Conservation (phyloP, 2,113 vertebrate genomes). For the Trematomus loennbergii region DNA sequence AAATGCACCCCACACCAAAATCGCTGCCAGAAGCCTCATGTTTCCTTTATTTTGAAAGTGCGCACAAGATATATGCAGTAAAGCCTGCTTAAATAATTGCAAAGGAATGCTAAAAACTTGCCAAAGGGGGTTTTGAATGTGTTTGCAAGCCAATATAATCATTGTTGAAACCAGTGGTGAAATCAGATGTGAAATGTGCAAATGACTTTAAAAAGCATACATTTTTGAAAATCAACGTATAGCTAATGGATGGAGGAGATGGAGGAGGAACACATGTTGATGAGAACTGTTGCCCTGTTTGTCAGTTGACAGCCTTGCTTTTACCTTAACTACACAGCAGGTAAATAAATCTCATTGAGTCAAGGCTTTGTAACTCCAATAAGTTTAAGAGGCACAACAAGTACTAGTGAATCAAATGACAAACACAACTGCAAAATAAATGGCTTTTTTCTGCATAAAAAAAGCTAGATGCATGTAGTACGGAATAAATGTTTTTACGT, state of each 20-base stretch:
- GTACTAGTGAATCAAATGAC: slow-evolving; percentile 84
- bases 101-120: slow-evolving; percentile 67
- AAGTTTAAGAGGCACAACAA: slow-evolving; percentile 85
- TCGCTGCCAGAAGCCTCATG: slow-evolving; percentile 52
- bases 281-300: slow-evolving; percentile 80
- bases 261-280: slow-evolving; percentile 79
- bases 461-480: slow-evolving; percentile 69
- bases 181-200: slow-evolving; percentile 82
- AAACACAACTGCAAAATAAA: slow-evolving; percentile 80
- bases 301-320: slow-evolving; percentile 84
- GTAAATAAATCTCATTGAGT: slow-evolving; percentile 78
- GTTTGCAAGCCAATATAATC: slow-evolving; percentile 74
- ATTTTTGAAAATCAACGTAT: slow-evolving; percentile 76
- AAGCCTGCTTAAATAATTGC: slow-evolving; percentile 70
- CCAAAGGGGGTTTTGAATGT: slow-evolving; percentile 48
- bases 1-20: slow-evolving; percentile 46
- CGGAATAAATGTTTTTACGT: slow-evolving; percentile 78
- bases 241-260: slow-evolving; percentile 83
- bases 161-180: slow-evolving; percentile 68
- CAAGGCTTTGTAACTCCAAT: slow-evolving; percentile 81
- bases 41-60: slow-evolving; percentile 75
- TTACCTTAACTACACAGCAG: slow-evolving; percentile 80
- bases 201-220: slow-evolving; percentile 79
- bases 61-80: slow-evolving; percentile 71
- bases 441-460: slow-evolving; percentile 68